Evolutionary conservation across 2,113 vertebrate genomes (phyloP).

Genomic region (Eulemur macaco): DNA sequence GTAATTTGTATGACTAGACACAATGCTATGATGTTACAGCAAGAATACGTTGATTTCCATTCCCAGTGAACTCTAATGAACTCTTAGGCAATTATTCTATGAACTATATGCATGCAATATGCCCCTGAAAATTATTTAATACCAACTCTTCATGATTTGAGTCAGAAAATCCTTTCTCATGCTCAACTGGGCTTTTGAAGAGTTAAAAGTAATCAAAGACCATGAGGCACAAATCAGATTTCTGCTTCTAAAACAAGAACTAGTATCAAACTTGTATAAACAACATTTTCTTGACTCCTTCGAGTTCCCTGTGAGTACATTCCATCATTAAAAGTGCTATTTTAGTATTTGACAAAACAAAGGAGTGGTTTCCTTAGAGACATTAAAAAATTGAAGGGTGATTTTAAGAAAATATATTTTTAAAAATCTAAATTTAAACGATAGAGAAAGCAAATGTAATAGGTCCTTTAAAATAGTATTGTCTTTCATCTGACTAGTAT

Average conservation of each 20-base stretch:
- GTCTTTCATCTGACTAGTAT: background rate
- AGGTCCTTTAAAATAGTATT: background rate
- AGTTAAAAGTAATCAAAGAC: conserved; percentile 12
- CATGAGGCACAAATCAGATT: background rate
- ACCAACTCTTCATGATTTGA: background rate
- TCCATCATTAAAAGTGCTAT: background rate
- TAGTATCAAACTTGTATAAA: background rate
- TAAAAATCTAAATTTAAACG: conserved; percentile 2
- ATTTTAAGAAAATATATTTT: conserved; percentile 27
- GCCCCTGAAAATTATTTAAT: background rate
- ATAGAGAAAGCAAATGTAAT: background rate
- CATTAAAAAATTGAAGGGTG: background rate
- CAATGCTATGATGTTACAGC: background rate
- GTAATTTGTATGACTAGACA: background rate
- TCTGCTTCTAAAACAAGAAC: background rate
- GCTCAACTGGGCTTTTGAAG: background rate
- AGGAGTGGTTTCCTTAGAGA: background rate
- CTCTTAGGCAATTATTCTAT: background rate
- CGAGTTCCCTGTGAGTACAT: background rate
- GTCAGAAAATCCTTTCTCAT: background rate
- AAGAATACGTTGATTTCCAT: background rate
- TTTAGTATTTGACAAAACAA: conserved; percentile 34
- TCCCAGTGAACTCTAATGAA: background rate
- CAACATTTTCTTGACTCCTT: background rate
- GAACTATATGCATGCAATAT: background rate